Evolutionary conservation across 2,113 vertebrate species (phyloP).

Genomic region (Sakesphorus luctuosus): DNA sequence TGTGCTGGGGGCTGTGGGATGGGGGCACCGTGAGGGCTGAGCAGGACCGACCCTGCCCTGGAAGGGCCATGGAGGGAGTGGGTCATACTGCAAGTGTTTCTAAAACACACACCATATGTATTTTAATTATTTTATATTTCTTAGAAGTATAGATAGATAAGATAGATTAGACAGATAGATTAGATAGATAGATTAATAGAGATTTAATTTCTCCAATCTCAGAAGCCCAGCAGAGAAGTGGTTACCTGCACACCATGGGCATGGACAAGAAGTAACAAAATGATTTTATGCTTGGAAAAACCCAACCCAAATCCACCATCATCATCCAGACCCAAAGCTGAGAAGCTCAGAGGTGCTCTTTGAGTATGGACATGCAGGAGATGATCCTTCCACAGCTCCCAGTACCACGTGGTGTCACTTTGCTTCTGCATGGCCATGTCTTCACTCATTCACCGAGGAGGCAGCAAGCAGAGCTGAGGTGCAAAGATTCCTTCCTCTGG

Average conservation of each 20-base stretch:
- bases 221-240: not conserved
- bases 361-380: accelerated
- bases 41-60: not conserved
- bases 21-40: not conserved
- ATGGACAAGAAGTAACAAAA: accelerated
- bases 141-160: too few species aligned
- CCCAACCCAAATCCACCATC: not conserved
- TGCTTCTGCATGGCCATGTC: accelerated
- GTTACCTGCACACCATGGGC: not conserved
- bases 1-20: not conserved
- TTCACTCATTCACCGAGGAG: accelerated
- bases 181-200: too few species aligned
- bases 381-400: not conserved
- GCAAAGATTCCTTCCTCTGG: not conserved
- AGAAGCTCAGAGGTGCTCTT: not conserved
- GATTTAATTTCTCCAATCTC: not conserved
- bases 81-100: accelerated
- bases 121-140: not conserved
- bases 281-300: not conserved
- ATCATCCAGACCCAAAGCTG: not conserved
- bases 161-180: too few species aligned
- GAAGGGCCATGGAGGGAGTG: accelerated
- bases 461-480: accelerated
- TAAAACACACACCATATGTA: not conserved
- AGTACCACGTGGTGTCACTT: accelerated